Percentiles rank a stretch among this genome's conserved stretches.
Conservation (phyloP, 2,888 invertebrate species). For the Carterocephalus palaemon region DNA sequence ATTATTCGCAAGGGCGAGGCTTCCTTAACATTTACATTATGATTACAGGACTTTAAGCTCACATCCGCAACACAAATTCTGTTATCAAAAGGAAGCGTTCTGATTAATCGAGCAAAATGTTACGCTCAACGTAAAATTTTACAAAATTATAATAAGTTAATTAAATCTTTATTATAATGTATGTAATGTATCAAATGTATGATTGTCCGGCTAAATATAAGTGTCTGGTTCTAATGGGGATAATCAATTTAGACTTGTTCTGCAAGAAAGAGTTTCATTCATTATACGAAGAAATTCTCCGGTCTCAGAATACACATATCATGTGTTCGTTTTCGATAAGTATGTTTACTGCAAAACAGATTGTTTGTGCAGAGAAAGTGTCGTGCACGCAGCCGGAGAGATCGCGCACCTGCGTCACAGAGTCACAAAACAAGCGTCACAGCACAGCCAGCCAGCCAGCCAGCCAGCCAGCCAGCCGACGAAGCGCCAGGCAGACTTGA, state of each 20-base stretch:
- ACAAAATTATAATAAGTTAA: too few relatives aligned
- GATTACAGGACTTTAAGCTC: neutral
- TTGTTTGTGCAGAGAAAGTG: constrained; percentile 25
- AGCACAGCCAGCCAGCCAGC: neutral
- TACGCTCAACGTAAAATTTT: too few relatives aligned
- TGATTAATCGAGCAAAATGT: too few relatives aligned
- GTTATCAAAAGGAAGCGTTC: too few relatives aligned
- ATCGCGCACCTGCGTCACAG: constrained; percentile 15
- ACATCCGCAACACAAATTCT: too few relatives aligned
- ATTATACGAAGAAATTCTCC: neutral
- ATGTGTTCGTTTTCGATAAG: too few relatives aligned
- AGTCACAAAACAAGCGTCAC: neutral
- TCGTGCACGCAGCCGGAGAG: constrained; percentile 19
- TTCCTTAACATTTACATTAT: neutral
- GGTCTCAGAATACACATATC: constrained; percentile 4
- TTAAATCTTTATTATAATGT: too few relatives aligned
- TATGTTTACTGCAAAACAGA: constrained; percentile 17
- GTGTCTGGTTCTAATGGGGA: too few relatives aligned
- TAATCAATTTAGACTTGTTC: too few relatives aligned
- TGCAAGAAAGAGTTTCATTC: neutral
- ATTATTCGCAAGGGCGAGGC: constrained; percentile 5
- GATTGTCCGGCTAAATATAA: too few relatives aligned
- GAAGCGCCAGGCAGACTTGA: constrained; percentile 18
- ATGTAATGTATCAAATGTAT: too few relatives aligned
- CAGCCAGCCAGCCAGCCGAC: neutral